These are phyloP conservation scores for Erythrocercus mccallii DNA, from an alignment of 2,113 vertebrate species.

Conservation along the genomic window DNA sequence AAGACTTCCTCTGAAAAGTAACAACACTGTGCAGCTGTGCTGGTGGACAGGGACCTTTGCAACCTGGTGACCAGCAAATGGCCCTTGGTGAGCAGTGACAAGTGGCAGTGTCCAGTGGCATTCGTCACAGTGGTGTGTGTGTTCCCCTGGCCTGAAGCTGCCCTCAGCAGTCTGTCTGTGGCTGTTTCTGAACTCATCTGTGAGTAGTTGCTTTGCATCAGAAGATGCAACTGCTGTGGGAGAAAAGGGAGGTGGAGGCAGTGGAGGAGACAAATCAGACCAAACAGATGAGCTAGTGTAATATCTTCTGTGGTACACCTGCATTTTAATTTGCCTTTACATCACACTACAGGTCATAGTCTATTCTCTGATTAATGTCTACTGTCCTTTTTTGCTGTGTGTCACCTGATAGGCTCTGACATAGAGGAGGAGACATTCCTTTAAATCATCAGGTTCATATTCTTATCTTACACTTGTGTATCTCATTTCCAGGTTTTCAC, in stretches of 20 bases:
- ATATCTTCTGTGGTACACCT: background rate
- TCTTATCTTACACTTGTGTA: background rate
- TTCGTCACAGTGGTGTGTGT: background rate
- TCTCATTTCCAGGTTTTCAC: background rate
- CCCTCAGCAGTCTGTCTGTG: background rate
- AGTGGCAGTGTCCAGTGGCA: background rate
- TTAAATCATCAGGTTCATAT: background rate
- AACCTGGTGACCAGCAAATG: background rate
- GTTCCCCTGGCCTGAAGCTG: background rate
- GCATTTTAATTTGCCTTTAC: background rate
- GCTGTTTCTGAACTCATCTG: background rate
- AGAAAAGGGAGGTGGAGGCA: background rate
- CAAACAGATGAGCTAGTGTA: background rate
- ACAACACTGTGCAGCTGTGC: background rate
- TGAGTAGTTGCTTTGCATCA: background rate
- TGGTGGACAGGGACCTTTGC: background rate
- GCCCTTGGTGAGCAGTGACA: background rate
- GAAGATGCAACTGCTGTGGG: background rate
- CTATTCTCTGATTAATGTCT: background rate
- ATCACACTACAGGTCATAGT: background rate
- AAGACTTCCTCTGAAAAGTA: background rate
- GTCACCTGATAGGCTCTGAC: background rate
- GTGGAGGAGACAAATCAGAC: background rate
- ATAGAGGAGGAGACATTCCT: background rate
- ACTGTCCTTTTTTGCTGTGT: background rate